A percentile compares a stretch with the other conserved stretches of the same genome.
These are phyloP conservation scores for Megalopta genalis DNA, from an alignment of 1,140 invertebrate genomes.

Conservation along the genomic window DNA sequence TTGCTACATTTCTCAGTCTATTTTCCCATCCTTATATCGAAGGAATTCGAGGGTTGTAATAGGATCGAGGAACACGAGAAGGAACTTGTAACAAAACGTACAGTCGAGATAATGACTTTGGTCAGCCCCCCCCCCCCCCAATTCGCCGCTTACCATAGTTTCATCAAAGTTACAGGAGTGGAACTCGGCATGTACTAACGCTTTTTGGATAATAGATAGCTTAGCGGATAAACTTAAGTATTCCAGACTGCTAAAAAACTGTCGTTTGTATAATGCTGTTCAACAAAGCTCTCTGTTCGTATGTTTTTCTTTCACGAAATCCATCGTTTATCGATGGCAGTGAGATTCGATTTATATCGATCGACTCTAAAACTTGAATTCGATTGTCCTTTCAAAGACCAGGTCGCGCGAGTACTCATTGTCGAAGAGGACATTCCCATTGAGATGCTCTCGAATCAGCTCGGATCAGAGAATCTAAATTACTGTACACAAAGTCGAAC, in stretches of 20 bases:
- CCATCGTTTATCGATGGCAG: too few species aligned
- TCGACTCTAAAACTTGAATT: too few species aligned
- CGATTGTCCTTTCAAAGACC: neutral
- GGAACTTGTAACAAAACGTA: neutral
- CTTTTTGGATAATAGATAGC: neutral
- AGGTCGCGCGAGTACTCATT: neutral
- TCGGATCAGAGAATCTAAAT: neutral
- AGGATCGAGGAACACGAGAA: neutral
- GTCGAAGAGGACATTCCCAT: neutral
- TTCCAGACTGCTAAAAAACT: neutral
- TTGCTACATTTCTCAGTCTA: too few species aligned
- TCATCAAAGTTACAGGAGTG: neutral
- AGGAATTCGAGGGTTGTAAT: neutral
- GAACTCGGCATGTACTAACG: too few species aligned
- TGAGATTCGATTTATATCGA: too few species aligned
- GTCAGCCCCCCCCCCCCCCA: neutral
- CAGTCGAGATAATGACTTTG: neutral
- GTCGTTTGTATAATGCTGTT: too few species aligned
- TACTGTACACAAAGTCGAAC: neutral
- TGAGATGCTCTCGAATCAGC: slow-evolving; percentile 4
- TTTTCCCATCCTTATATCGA: too few species aligned
- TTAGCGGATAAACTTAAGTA: neutral
- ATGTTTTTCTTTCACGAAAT: too few species aligned
- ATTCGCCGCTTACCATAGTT: neutral
- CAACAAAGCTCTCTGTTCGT: too few species aligned